phyloP scores from a whole-genome alignment of 1,140 invertebrate genomes.

The Drosophila erecta region DNA sequence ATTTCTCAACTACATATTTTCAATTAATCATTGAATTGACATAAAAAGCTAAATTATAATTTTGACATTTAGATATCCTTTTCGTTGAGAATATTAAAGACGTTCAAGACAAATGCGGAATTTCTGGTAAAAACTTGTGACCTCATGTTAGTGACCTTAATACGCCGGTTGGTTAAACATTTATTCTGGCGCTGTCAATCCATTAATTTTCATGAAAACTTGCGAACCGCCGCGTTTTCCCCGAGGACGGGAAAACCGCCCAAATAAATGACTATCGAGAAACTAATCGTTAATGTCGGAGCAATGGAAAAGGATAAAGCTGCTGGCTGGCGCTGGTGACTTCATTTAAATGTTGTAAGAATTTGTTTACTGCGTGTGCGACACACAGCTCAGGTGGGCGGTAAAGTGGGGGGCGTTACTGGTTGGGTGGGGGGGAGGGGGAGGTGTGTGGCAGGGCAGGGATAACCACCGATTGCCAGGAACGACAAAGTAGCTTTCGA shows the following conservation, averaged over 20 bases:
- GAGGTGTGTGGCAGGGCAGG: neutral
- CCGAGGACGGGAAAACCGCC: conserved; percentile 14
- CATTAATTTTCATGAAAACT: conserved; percentile 47
- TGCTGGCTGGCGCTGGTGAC: conserved; percentile 29
- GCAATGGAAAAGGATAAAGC: conserved; percentile 40
- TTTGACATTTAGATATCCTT: too few relatives aligned
- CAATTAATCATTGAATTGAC: too few relatives aligned
- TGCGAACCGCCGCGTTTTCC: neutral
- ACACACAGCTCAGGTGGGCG: conserved; percentile 36
- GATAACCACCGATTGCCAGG: conserved; percentile 27
- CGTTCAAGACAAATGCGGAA: neutral
- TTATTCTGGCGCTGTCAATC: conserved; percentile 22
- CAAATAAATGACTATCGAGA: conserved; percentile 51
- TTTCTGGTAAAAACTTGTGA: neutral
- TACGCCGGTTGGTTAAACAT: conserved; percentile 22
- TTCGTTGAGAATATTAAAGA: neutral
- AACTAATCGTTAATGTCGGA: conserved; percentile 45
- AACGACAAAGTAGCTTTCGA: conserved; percentile 50
- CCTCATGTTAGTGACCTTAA: conserved; percentile 5
- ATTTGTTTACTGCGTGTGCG: conserved; percentile 72
- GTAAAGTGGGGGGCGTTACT: neutral
- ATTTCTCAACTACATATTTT: too few relatives aligned
- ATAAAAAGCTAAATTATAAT: too few relatives aligned
- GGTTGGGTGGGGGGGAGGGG: neutral
- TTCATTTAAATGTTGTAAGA: conserved; percentile 81